Conservation (phyloP, 2,888 invertebrate genomes). For the Tetheella fluctuosa region DNA sequence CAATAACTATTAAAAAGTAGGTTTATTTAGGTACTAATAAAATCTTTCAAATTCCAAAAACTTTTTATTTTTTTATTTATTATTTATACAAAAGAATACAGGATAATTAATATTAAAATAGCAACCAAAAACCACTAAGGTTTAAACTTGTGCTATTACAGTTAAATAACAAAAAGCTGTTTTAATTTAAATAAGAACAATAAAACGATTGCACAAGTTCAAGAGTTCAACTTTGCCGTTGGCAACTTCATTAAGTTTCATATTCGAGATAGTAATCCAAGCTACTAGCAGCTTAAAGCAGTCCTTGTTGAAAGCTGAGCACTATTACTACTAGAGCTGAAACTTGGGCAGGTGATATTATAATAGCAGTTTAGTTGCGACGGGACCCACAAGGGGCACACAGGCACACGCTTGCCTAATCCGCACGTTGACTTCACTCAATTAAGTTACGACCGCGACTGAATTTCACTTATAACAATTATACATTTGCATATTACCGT, state of each 20-base stretch:
- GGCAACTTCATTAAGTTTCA: conserved; percentile 1
- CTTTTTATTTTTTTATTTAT: too few species aligned
- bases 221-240: neutral
- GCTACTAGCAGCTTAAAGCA: neutral
- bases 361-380: neutral
- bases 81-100: too few species aligned
- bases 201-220: neutral
- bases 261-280: neutral
- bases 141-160: too few species aligned
- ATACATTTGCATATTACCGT: too few species aligned
- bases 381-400: neutral
- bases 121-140: too few species aligned
- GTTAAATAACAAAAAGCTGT: too few species aligned
- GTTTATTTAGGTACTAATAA: too few species aligned
- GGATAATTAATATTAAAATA: too few species aligned
- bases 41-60: too few species aligned
- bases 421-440: neutral
- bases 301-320: neutral
- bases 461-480: neutral
- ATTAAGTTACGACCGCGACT: neutral
- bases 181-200: neutral
- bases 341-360: neutral
- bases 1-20: too few species aligned
- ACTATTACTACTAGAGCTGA: neutral
- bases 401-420: neutral